These are phyloP conservation scores for Euborellia annulipes DNA, from an alignment of 1,140 invertebrate species.

Conservation along the genomic window DNA sequence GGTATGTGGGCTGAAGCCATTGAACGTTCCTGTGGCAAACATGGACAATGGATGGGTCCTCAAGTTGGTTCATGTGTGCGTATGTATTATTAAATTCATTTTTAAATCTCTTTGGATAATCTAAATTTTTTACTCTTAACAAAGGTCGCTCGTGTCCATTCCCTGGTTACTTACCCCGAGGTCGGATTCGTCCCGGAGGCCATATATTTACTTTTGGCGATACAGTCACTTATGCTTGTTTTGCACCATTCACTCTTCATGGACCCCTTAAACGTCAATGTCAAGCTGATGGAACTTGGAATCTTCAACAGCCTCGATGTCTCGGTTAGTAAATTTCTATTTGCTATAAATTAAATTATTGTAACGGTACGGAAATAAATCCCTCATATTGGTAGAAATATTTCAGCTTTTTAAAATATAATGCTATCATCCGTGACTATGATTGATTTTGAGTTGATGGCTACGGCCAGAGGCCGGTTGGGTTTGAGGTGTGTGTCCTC, in stretches of 20 bases:
- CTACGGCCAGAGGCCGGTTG: no score
- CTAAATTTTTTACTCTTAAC: constrained; percentile 7
- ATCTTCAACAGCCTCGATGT: constrained; percentile 29
- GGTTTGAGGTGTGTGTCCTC: no score
- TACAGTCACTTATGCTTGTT: constrained; percentile 33
- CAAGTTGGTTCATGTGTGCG: constrained; percentile 30
- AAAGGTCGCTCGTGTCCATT: constrained; percentile 35
- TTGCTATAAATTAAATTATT: no score
- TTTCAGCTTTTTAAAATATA: no score
- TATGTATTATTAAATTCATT: constrained; percentile 29
- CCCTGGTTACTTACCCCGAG: constrained; percentile 39
- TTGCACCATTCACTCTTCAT: constrained; percentile 31
- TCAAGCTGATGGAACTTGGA: constrained; percentile 34
- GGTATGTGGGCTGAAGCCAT: constrained; percentile 6
- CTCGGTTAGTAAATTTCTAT: constrained; percentile 26
- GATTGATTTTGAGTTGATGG: no score
- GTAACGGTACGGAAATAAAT: no score
- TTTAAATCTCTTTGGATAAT: no score
- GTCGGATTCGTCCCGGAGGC: constrained; percentile 30
- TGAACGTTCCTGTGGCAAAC: constrained; percentile 28
- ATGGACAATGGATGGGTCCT: constrained; percentile 33
- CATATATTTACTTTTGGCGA: constrained; percentile 32
- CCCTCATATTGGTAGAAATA: no score
- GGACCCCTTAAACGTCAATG: constrained; percentile 32
- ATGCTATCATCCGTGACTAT: no score